Base-by-base conservation (phyloP, 2,888 invertebrate species). In the Morinoia aosen region DNA sequence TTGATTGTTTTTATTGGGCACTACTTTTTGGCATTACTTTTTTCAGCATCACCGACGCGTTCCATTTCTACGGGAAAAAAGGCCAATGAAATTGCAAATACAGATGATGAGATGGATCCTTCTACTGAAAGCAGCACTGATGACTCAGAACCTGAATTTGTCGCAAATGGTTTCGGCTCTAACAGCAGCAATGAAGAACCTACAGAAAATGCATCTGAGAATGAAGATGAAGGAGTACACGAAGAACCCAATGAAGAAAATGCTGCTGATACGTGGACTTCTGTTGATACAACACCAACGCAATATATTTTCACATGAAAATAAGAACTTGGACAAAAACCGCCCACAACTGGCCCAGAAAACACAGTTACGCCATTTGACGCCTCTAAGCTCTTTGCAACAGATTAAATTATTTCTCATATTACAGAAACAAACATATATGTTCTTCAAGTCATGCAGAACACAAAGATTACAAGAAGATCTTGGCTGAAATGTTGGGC, bases 381-480 rank as follows among this genome's bases (percentile, higher is more conserved):
- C 76, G 40, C 76, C n/a, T 95, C 76, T 88, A 95, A 76, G 56
- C 56, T 95, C 56, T 95, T 76, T 40, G 76, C 39, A 64, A 39
- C 39, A n/a, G 76, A 95, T 64, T 76, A 58, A n/a, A 48, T 64
- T 95, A 61, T 95, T 58, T 39, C 64, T 33, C 14, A 48, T 19
- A 88, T 56, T 58, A 56, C 39, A 48, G 88, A 95, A 95, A 95
- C 94, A 25, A 95, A 95, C 57, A 94, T 88, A 57, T 95, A 94
- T 94, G 95, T 88, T 88, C 11, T 64, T 76, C 39, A 64, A 95
- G 58, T 57, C 76, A 39, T 95, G 94, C 57, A 94, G 94, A 94
- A 56, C 58, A 88, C 0, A 88, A 56, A n/a, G 94, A 88, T 95
- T 88, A 94, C 95, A 95, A 56, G 94, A 94, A 95, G 94, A 88